phyloP scores from a whole-genome alignment of 2,113 vertebrate species.

The Apaloderma vittatum region DNA sequence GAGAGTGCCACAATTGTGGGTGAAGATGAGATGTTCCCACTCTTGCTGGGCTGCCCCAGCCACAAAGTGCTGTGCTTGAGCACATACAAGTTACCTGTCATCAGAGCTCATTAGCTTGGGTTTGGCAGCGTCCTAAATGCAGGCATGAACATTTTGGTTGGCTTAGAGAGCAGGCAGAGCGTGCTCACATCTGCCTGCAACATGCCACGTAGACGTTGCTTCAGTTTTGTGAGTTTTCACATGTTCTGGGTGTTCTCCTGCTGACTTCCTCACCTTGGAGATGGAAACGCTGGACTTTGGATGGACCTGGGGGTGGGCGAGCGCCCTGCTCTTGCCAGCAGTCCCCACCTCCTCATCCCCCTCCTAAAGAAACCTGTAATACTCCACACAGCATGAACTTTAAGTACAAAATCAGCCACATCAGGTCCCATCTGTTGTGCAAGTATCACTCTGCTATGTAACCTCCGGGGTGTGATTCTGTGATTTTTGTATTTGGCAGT shows the following conservation, averaged over 20 bases:
- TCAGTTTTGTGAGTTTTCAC: neutral
- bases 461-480: neutral
- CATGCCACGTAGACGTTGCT: slow-evolving; percentile 19
- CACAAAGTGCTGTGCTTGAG: neutral
- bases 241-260: neutral
- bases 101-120: slow-evolving; percentile 27
- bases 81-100: slow-evolving; percentile 34
- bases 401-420: neutral
- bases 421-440: neutral
- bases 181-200: slow-evolving; percentile 55
- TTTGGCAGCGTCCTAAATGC: slow-evolving; percentile 30
- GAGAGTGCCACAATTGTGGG: neutral
- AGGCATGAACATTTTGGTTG: slow-evolving; percentile 16
- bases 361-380: neutral
- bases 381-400: neutral
- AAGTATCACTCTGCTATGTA: neutral
- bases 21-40: neutral
- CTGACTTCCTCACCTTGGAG: neutral
- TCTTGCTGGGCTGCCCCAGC: neutral
- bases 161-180: slow-evolving; percentile 13
- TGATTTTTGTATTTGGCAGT: neutral
- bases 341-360: neutral
- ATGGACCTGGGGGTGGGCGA: neutral
- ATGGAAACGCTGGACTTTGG: neutral
- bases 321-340: fast-evolving